Evolutionary conservation across 1,140 invertebrate species (phyloP), one percentile per base, ranked within the genome.

Genomic region (Leguminivora glycinivorella): DNA sequence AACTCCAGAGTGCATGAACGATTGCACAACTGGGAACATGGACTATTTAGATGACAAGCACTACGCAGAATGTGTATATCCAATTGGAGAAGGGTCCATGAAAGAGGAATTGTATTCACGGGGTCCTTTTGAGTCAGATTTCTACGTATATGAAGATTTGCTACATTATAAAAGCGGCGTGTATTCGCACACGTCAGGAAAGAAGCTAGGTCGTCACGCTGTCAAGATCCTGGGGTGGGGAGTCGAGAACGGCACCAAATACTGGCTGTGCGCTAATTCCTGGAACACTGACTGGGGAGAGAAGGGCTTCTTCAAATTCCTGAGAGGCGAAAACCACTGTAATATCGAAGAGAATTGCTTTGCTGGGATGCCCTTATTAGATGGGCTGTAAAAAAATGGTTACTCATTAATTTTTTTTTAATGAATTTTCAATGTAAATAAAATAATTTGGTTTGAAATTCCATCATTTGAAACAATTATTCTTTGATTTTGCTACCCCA

Each of bases 291-390:
- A 97, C 80, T 98, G 97, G 97, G 96, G 94, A 40, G 93, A 95
- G 81, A 90, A 94, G 84, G 96, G 97, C 14, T 95, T 93, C 80
- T 98, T 98, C 92, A 96, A 96, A 83, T 97, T 98, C 60, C 84
- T 95, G 7, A 90, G 96, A 78, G 97, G 97, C 43, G 76, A 88
- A 38, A 94, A 98, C 90, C 95, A 97, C 80, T 96, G 96, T 85
- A 96, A 96, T 40, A 97, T 97, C 80, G 97, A 98, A 89, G 91
- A 89, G 68, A 76, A 91, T 25, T 94, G 97, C 72, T 92, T 93
- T 34, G 95, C 96, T 73, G 97, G 96, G n/a, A n/a, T n/a, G 6
- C 40, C 40, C 17, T 14, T n/a, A n/a, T 17, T 43, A 43, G 40
- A 43, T 14, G 40, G 40, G n/a, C 6, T 43, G 14, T 43, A 17